Conservation (phyloP, 2,888 invertebrate genomes). For the Gibbula magus region DNA sequence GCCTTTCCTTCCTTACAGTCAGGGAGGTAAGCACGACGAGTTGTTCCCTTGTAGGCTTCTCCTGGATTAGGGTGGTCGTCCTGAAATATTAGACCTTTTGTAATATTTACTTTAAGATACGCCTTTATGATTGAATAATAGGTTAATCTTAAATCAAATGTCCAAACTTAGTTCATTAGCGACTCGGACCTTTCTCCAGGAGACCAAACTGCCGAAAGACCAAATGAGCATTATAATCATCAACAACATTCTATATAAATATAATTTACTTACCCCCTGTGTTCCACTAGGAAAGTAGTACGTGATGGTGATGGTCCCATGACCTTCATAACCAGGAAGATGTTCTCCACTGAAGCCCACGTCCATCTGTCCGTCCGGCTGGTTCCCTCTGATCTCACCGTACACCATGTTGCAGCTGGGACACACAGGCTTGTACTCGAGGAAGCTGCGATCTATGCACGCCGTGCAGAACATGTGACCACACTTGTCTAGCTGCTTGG, state of each 20-base stretch:
- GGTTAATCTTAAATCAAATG: no score
- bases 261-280: conserved; percentile 52
- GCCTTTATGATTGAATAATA: no score
- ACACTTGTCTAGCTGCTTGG: conserved; percentile 48
- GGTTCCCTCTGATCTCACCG: conserved; percentile 60
- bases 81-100: conserved; percentile 31
- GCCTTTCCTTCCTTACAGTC: conserved; percentile 59
- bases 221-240: no score
- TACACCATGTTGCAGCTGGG: conserved; percentile 63
- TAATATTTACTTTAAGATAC: no score
- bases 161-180: no score
- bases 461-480: conserved; percentile 61
- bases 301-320: conserved; percentile 48
- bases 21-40: conserved; percentile 64
- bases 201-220: no score
- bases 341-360: not conserved
- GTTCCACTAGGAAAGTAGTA: conserved; percentile 70
- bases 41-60: conserved; percentile 54
- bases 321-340: conserved; percentile 44
- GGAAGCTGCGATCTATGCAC: conserved; percentile 60
- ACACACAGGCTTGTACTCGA: conserved; percentile 55
- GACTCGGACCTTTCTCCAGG: no score
- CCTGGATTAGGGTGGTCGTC: conserved; percentile 65
- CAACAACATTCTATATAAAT: no score
- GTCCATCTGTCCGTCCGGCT: conserved; percentile 63